These are phyloP conservation scores for Sarcophaga bullata DNA, from an alignment of 1,140 invertebrate genomes.

Conservation along the genomic window DNA sequence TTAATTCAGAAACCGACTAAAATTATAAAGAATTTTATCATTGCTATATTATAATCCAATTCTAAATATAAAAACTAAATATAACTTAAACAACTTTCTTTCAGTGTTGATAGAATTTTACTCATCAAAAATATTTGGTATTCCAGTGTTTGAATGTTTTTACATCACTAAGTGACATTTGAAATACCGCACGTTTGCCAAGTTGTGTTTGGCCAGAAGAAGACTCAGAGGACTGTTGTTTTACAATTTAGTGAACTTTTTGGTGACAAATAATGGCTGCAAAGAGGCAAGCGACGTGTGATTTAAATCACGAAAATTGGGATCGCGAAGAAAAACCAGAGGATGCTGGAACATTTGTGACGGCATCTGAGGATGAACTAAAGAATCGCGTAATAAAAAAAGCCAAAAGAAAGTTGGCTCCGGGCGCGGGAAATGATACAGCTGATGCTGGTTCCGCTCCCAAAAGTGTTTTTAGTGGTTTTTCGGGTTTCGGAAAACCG, in stretches of 20 bases:
- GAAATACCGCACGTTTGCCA: too few species aligned
- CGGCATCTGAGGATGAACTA: constrained; percentile 76
- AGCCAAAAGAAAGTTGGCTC: constrained; percentile 74
- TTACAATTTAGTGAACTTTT: background rate
- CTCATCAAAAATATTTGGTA: too few species aligned
- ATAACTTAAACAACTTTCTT: too few species aligned
- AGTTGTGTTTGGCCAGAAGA: background rate
- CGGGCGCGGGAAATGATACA: constrained; percentile 54
- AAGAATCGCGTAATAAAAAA: constrained; percentile 81
- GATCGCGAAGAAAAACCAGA: constrained; percentile 84
- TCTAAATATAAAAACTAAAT: too few species aligned
- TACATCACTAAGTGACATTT: too few species aligned
- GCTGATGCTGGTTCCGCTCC: constrained; percentile 63
- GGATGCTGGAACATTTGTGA: constrained; percentile 77
- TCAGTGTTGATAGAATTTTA: too few species aligned
- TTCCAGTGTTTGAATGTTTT: too few species aligned
- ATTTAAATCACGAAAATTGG: constrained; percentile 93
- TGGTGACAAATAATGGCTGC: constrained; percentile 70
- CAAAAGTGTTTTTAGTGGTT: constrained; percentile 74
- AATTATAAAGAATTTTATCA: too few species aligned
- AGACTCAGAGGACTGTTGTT: background rate
- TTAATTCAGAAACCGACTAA: too few species aligned
- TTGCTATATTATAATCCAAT: too few species aligned
- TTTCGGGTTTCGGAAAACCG: constrained; percentile 59
- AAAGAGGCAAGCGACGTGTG: constrained; percentile 80